These are phyloP conservation scores for Potamarius usumacintae DNA, from an alignment of 2,113 vertebrate genomes.

Conservation along the genomic window DNA sequence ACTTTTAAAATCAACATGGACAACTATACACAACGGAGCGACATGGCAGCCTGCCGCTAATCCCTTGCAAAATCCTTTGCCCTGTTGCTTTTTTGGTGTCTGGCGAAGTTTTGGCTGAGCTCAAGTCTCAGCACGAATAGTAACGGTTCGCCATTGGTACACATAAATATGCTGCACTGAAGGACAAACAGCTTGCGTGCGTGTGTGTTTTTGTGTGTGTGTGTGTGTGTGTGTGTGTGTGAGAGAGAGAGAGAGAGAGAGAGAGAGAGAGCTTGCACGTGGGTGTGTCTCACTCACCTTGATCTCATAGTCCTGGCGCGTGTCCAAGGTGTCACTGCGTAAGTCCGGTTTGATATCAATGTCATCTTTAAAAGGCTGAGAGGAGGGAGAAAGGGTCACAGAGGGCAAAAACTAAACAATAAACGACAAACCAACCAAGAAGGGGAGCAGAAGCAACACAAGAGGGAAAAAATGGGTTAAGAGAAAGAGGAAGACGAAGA, in stretches of 20 bases:
- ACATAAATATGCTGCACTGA: background rate
- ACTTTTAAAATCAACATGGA: too few relatives aligned
- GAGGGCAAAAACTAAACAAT: conserved; percentile 80
- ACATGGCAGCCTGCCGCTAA: too few relatives aligned
- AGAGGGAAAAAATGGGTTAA: conserved; percentile 54
- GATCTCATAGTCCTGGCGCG: conserved; percentile 95
- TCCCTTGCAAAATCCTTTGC: too few relatives aligned
- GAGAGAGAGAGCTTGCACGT: background rate
- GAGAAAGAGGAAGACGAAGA: conserved; percentile 57
- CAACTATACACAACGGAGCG: too few relatives aligned
- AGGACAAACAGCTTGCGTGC: background rate
- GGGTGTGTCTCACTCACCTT: conserved; percentile 76
- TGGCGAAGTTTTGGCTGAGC: too few relatives aligned
- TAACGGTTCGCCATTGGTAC: background rate
- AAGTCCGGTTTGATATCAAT: conserved; percentile 94
- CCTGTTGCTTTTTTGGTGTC: too few relatives aligned
- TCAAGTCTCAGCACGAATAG: too few relatives aligned
- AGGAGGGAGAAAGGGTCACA: conserved; percentile 79
- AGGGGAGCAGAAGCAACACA: conserved; percentile 49
- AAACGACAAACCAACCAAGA: conserved; percentile 65
- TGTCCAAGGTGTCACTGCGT: conserved; percentile 91
- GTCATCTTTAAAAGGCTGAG: conserved; percentile 94
- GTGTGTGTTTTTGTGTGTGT: background rate
- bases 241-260: background rate
- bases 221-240: background rate